Conservation (phyloP, 2,797 vertebrate genomes). For the Anableps anableps region DNA sequence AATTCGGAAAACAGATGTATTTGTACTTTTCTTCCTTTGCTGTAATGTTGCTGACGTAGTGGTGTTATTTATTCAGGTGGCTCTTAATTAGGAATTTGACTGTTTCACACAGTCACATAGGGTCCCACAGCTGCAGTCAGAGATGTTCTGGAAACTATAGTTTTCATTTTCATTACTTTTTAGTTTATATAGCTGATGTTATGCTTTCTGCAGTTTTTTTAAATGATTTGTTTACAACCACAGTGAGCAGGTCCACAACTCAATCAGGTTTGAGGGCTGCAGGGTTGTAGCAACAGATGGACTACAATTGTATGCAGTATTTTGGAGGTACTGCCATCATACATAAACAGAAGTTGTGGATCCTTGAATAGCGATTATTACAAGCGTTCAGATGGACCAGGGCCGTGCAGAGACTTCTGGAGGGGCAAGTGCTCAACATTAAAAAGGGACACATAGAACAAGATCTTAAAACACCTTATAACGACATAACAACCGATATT, state of each 20-base stretch:
- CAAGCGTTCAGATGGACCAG: not conserved
- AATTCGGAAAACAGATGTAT: not conserved
- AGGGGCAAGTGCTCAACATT: too few species aligned
- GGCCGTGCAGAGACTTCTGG: too few species aligned
- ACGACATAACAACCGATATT: too few species aligned
- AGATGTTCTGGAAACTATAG: not conserved
- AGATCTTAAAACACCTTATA: too few species aligned
- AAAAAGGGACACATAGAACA: too few species aligned
- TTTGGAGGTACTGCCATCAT: not conserved
- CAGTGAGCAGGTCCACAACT: not conserved
- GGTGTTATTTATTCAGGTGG: not conserved
- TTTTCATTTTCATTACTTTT: not conserved
- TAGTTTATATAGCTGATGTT: not conserved
- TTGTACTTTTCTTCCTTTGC: not conserved
- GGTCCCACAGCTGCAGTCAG: not conserved
- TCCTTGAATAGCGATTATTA: not conserved
- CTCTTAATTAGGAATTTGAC: not conserved
- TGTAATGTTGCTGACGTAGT: not conserved
- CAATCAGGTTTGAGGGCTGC: not conserved
- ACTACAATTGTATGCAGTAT: not conserved
- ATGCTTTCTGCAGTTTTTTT: not conserved
- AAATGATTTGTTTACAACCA: not conserved
- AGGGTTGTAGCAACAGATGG: not conserved
- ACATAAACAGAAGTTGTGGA: not conserved
- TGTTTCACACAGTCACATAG: not conserved